Evolutionary conservation across 2,797 vertebrate species (phyloP), one percentile per base, ranked within the genome.

Genomic region (Anisognathus igniventris): DNA sequence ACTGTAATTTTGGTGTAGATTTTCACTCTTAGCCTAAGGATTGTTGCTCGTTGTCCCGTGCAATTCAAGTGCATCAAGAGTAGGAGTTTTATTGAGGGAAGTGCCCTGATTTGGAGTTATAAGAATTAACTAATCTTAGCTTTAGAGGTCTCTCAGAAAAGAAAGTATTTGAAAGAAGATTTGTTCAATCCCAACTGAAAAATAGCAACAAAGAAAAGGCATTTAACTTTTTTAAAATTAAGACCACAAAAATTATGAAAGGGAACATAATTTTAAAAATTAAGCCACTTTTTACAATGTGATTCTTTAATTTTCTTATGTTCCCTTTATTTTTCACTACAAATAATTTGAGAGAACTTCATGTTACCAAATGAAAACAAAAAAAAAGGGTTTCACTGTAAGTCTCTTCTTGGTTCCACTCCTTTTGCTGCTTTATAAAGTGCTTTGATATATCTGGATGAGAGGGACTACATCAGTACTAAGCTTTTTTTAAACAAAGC

Each of bases 401-500:
- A 78, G 14, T 68, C 39, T 90, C 84, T 88, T 65, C 56, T 78
- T 3, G 4, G 22, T 40, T 88, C 25, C 10, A 20, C 31, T 81
- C 39, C 33, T 86, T 77, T 82, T 44, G 6, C 25, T 88, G 37
- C 37, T 85, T 86, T 81, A 23, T 64, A 60, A 81, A 72, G 13
- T 37, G 66, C 58, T 87, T 93, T 71, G 78, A 86, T 86, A 78
- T 86, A 66, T 79, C 39, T 83, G 57, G 50, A 76, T 75, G 48
- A 86, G 84, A 73, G 87, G 23, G 13, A 85, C 73, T 70, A 70
- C 18, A 22, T 35, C 64, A 73, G 14, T 45, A 77, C n/a, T 80
- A 79, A 85, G 74, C 28, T 82, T 72, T 86, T 87, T 83, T 92
- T 45, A 92, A 92, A 81, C 40, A 93, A 88, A 90, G 57, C 67